Conservation (phyloP, 2,888 invertebrate species). For the Amiota minor region DNA sequence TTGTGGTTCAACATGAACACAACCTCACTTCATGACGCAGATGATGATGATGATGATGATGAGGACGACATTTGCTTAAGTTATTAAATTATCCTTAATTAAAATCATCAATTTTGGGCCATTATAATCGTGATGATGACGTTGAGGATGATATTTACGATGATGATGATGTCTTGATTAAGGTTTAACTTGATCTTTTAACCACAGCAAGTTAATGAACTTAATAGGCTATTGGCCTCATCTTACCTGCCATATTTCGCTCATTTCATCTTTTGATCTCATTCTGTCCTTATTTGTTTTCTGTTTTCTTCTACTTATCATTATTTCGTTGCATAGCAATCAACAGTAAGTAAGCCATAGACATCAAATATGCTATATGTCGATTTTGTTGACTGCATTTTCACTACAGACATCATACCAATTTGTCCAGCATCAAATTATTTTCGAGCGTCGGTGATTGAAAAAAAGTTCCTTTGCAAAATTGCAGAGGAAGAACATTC, state of each 20-base stretch:
- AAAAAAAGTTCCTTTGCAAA: no score
- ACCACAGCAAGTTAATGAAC: background rate
- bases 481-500: no score
- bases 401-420: no score
- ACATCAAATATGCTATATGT: no score
- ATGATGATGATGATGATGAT: background rate
- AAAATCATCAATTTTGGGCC: slow-evolving; percentile 66
- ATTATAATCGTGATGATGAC: slow-evolving; percentile 41
- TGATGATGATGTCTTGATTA: slow-evolving; percentile 43
- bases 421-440: no score
- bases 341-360: no score
- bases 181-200: background rate
- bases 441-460: no score
- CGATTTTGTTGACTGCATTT: no score
- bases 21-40: background rate
- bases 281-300: background rate
- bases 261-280: no score
- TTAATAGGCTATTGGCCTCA: background rate
- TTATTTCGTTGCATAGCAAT: background rate
- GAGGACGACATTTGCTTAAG: slow-evolving; percentile 37
- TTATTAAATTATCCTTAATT: slow-evolving; percentile 67
- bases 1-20: background rate
- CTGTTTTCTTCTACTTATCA: background rate
- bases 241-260: no score
- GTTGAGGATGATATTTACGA: slow-evolving; percentile 39